Percentiles rank a stretch among this genome's conserved stretches.
These are phyloP conservation scores for Drosophila carrolli DNA, from an alignment of 1,140 invertebrate species.

Conservation along the genomic window DNA sequence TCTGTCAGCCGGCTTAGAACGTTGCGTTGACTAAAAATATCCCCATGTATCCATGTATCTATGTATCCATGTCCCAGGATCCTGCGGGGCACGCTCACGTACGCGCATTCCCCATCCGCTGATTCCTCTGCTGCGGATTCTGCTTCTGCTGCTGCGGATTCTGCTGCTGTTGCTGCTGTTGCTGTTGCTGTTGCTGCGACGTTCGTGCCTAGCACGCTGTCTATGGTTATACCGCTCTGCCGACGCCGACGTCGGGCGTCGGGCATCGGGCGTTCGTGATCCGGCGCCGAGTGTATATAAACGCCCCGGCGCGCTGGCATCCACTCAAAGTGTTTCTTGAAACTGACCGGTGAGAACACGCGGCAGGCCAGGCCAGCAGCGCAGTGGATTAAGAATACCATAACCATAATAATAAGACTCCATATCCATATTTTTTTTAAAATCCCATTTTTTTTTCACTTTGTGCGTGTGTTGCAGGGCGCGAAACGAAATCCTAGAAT, in stretches of 20 bases:
- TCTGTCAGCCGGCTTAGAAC: constrained; percentile 38
- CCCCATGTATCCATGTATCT: neutral
- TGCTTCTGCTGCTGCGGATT: neutral
- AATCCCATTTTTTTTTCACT: constrained; percentile 2
- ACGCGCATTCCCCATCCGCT: constrained; percentile 5
- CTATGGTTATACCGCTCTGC: constrained; percentile 23
- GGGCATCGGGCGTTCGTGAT: constrained; percentile 18
- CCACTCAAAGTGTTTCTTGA: constrained; percentile 66
- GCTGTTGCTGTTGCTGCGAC: constrained; percentile 19
- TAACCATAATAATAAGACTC: neutral
- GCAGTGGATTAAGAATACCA: constrained; percentile 50
- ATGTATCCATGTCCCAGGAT: constrained; percentile 9
- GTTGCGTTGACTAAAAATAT: constrained; percentile 45
- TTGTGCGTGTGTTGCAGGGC: constrained; percentile 39
- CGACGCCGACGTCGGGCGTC: constrained; percentile 3
- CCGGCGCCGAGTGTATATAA: constrained; percentile 45
- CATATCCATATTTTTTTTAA: constrained; percentile 11
- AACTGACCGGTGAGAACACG: constrained; percentile 61
- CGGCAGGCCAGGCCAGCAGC: constrained; percentile 20
- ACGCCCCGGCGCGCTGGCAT: constrained; percentile 39
- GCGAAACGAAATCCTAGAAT: constrained; percentile 18
- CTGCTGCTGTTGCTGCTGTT: neutral
- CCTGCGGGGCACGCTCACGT: constrained; percentile 37
- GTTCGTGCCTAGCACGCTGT: constrained; percentile 49
- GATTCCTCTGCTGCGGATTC: constrained; percentile 4